Evolutionary conservation across 2,797 vertebrate species (phyloP).

Genomic region (Micrastur ruficollis): DNA sequence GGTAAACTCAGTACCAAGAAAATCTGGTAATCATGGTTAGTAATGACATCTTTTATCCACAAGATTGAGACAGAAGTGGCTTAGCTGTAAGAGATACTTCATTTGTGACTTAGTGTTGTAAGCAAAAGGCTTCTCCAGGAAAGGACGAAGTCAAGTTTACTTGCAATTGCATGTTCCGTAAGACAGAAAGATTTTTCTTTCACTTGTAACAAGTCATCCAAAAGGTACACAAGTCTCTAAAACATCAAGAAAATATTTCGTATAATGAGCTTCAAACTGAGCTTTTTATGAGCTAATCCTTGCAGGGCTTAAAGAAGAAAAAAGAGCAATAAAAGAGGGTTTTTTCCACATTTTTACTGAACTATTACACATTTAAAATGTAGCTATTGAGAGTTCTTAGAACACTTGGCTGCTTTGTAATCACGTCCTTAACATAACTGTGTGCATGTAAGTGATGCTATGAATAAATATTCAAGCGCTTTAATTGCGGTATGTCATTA

Average conservation of each 20-base stretch:
- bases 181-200: background rate
- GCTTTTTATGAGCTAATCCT: background rate
- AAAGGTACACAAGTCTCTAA: background rate
- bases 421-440: background rate
- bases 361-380: background rate
- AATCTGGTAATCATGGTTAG: background rate
- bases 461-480: background rate
- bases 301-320: background rate
- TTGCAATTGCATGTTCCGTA: rapidly evolving
- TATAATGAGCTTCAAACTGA: background rate
- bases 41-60: background rate
- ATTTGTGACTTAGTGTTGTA: background rate
- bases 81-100: background rate
- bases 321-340: background rate
- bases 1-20: background rate
- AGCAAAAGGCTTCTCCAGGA: background rate
- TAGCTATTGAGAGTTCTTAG: background rate
- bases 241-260: background rate
- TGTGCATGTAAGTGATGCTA: background rate
- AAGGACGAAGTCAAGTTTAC: background rate
- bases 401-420: background rate
- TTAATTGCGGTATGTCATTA: background rate
- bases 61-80: background rate
- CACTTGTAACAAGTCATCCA: background rate
- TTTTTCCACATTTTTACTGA: background rate